These are phyloP conservation scores for Nephrotoma appendiculata DNA, from an alignment of 2,888 invertebrate species.

Conservation along the genomic window DNA sequence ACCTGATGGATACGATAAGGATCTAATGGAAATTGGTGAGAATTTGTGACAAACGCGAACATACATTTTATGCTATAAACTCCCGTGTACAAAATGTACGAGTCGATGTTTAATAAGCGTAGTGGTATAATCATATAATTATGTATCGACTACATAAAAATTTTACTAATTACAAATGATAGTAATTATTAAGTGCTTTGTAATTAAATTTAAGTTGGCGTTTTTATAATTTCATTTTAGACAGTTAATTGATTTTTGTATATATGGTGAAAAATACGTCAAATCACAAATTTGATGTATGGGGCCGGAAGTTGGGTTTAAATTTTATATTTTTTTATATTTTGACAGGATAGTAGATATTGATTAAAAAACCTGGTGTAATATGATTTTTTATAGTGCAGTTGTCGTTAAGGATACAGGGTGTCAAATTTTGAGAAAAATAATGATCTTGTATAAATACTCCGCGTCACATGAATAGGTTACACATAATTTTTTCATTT, in stretches of 20 bases:
- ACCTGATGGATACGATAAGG: neutral
- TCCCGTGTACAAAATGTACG: neutral
- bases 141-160: neutral
- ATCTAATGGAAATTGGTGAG: constrained; percentile 2
- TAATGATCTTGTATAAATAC: too few species aligned
- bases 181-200: neutral
- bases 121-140: neutral
- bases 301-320: too few species aligned
- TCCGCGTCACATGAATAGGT: too few species aligned
- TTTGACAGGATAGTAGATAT: too few species aligned
- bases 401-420: too few species aligned
- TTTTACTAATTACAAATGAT: neutral
- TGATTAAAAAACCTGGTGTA: too few species aligned
- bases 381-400: too few species aligned
- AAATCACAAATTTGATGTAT: too few species aligned
- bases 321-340: too few species aligned
- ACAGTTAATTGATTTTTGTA: neutral
- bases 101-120: neutral
- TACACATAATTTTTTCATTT: too few species aligned
- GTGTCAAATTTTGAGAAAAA: too few species aligned
- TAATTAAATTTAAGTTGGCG: neutral
- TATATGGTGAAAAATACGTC: neutral
- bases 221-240: neutral
- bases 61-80: neutral
- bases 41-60: neutral